Base-by-base conservation (phyloP, 2,888 invertebrate genomes). In the Cheiracanthium punctorium region DNA sequence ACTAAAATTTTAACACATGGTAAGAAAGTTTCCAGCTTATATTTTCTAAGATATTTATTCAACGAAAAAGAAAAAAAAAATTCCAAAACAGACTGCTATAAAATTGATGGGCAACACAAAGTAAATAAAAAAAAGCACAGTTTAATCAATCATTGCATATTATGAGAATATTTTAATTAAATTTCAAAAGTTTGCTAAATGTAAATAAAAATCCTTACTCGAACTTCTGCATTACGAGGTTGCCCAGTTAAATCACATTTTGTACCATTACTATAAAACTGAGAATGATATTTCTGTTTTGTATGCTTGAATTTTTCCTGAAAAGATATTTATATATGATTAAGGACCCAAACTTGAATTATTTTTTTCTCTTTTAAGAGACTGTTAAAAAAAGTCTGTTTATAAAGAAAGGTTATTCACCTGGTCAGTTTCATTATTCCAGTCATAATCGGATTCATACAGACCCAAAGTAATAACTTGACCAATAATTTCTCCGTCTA, bases 161-260 rank as follows among this genome's bases (percentile, higher is more conserved):
- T n/a, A n/a, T n/a, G n/a, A n/a, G n/a, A n/a, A n/a, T n/a, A n/a
- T n/a, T n/a, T n/a, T n/a, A n/a, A n/a, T n/a, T n/a, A n/a, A n/a
- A n/a, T n/a, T n/a, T n/a, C n/a, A n/a, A n/a, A n/a, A n/a, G n/a
- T n/a, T n/a, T n/a, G n/a, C n/a, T n/a, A n/a, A n/a, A n/a, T n/a
- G n/a, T n/a, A n/a, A n/a, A n/a, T n/a, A n/a, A n/a, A n/a, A n/a
- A 20, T 20, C 89, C 20, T 90, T 88, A 92, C 92, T 90, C 92
- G 90, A 84, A 92, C 91, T 91, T 92, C 92, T 10, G 92, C 90
- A 88, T 89, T 90, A 33, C 92, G 90, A 1, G 90, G 90, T 69
- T 90, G 89, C n/a, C 91, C 91, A 58, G 91, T 92, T n/a, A 92
- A 89, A 85, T 92, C 92, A 90, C 92, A 92, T 64, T 90, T 90